A percentile compares a stretch with the other conserved stretches of the same genome.
Evolutionary conservation across 2,113 vertebrate genomes (phyloP).

Genomic region (Stegostoma tigrinum): DNA sequence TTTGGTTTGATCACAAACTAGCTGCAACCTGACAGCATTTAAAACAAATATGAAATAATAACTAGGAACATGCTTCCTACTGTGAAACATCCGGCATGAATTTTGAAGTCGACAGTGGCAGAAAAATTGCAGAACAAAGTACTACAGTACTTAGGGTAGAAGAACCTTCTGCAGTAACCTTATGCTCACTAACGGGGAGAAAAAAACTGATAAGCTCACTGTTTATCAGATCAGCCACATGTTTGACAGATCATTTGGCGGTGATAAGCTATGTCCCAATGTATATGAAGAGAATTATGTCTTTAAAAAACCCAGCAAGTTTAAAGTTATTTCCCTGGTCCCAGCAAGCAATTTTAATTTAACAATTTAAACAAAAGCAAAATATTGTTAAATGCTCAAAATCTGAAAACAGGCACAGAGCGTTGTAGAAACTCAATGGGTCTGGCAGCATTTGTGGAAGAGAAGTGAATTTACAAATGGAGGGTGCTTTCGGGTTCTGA

Average conservation of each 20-base stretch:
- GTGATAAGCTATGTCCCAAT: background rate
- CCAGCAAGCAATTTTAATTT: background rate
- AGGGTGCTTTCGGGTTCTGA: too few species aligned
- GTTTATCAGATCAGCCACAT: background rate
- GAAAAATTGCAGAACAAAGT: background rate
- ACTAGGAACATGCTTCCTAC: background rate
- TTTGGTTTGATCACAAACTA: background rate
- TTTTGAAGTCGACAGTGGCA: background rate
- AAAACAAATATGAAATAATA: background rate
- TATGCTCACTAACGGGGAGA: background rate
- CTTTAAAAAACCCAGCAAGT: background rate
- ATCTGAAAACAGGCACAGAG: too few species aligned
- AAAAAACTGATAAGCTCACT: background rate
- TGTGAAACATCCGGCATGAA: background rate
- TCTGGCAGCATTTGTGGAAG: too few species aligned
- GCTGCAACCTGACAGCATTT: background rate
- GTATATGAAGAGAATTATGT: background rate
- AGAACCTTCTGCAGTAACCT: background rate
- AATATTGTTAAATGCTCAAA: too few species aligned
- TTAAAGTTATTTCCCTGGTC: background rate
- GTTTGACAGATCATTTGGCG: background rate
- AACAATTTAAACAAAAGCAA: background rate
- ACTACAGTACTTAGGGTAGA: background rate
- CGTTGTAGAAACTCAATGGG: too few species aligned
- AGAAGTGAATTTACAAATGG: too few species aligned